Conservation (phyloP, 2,797 vertebrate species). For the Tapirus indicus region DNA sequence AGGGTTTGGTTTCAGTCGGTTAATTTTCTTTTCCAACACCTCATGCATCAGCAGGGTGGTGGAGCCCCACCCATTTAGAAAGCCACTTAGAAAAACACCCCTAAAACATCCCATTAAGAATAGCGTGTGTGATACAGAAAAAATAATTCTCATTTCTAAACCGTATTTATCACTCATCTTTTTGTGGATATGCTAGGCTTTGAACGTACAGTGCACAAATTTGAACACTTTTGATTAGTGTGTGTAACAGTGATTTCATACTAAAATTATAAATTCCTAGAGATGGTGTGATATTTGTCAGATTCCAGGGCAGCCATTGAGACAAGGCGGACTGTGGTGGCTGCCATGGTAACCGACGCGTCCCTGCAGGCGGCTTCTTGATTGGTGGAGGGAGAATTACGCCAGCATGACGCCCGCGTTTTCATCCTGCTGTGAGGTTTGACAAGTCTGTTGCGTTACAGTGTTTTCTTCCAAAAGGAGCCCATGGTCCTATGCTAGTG, state of each 20-base stretch:
- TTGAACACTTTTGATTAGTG: not conserved
- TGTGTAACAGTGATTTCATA: not conserved
- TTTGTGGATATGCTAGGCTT: not conserved
- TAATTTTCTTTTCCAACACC: not conserved
- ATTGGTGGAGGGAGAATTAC: too few relatives aligned
- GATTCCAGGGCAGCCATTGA: not conserved
- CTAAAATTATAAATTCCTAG: not conserved
- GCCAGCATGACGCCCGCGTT: accelerated
- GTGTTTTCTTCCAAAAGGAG: not conserved
- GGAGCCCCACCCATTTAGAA: not conserved
- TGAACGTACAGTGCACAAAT: not conserved
- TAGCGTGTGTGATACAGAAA: not conserved
- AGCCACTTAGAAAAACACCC: not conserved
- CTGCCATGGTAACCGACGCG: not conserved
- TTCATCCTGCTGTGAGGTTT: accelerated
- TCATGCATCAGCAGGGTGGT: accelerated
- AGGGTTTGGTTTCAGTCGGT: not conserved
- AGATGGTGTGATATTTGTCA: not conserved
- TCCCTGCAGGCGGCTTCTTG: not conserved
- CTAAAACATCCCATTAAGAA: not conserved
- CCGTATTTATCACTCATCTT: not conserved
- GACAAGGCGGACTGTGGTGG: not conserved
- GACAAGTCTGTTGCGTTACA: accelerated
- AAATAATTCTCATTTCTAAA: not conserved
- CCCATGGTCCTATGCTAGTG: accelerated